A percentile compares a stretch with the other conserved stretches of the same genome.
Evolutionary conservation across 2,113 vertebrate genomes (phyloP).

Genomic region (Syngnathus typhle): DNA sequence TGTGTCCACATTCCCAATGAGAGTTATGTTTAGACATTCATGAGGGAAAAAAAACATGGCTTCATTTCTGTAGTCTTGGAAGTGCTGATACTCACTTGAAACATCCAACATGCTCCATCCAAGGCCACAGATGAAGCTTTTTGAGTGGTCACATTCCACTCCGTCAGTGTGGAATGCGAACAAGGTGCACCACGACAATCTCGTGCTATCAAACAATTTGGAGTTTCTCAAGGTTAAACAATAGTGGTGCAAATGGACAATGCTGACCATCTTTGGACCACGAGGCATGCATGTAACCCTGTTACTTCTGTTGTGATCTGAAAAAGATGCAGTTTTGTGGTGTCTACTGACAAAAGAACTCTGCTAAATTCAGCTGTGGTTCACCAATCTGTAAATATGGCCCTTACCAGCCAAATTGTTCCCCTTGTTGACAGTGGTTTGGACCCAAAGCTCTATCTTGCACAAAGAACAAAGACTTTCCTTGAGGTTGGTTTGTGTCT

Average conservation of each 20-base stretch:
- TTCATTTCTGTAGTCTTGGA: constrained; percentile 56
- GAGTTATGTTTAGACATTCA: constrained; percentile 29
- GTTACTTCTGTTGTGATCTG: constrained; percentile 57
- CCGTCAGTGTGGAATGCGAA: constrained; percentile 61
- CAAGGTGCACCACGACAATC: constrained; percentile 49
- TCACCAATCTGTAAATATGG: constrained; percentile 69
- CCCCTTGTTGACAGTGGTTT: constrained; percentile 73
- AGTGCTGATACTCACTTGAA: constrained; percentile 40
- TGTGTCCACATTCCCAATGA: constrained; percentile 2
- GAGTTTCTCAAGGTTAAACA: constrained; percentile 55
- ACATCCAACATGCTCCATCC: constrained; percentile 42
- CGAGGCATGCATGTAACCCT: constrained; percentile 58
- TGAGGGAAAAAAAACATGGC: constrained; percentile 42
- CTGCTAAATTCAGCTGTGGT: constrained; percentile 69
- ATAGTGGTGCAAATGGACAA: constrained; percentile 49
- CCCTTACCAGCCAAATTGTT: constrained; percentile 68
- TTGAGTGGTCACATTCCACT: constrained; percentile 57
- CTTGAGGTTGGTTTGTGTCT: constrained; percentile 53
- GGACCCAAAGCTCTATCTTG: constrained; percentile 53
- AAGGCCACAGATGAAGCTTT: constrained; percentile 65
- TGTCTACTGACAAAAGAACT: constrained; percentile 62
- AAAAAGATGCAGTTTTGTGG: constrained; percentile 52
- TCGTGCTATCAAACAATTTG: constrained; percentile 57
- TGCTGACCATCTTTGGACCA: constrained; percentile 40
- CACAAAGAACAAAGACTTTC: constrained; percentile 57